Conservation (phyloP, 1,140 invertebrate species). For the Pomacea maculata region DNA sequence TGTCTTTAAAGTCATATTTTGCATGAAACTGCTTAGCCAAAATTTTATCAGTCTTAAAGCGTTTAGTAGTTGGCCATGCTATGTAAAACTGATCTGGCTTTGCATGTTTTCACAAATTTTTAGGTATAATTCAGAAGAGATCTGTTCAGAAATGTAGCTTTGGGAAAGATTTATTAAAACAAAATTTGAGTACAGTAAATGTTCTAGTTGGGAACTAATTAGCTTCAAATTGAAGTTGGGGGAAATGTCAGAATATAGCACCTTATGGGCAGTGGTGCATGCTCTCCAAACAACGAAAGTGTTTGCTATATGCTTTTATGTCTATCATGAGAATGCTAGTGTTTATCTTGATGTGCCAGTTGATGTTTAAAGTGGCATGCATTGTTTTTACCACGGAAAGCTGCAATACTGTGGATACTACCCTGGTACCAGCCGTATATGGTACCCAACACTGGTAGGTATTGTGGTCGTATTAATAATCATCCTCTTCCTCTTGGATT, state of each 20-base stretch:
- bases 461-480: neutral
- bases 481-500: neutral
- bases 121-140: too few species aligned
- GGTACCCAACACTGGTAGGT: constrained; percentile 23
- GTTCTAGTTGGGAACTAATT: too few species aligned
- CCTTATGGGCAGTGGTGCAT: too few species aligned
- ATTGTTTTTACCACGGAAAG: constrained; percentile 15
- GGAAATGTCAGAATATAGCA: too few species aligned
- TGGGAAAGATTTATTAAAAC: neutral
- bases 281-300: neutral
- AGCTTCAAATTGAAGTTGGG: too few species aligned
- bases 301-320: neutral
- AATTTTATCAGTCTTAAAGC: too few species aligned
- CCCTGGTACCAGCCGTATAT: constrained; percentile 12
- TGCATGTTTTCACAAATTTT: too few species aligned
- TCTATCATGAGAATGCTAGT: neutral
- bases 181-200: too few species aligned
- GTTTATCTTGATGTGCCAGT: neutral
- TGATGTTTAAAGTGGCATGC: constrained; percentile 1
- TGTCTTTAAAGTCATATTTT: too few species aligned
- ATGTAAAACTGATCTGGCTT: too few species aligned
- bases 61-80: too few species aligned
- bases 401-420: constrained; percentile 18
- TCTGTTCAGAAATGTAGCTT: neutral
- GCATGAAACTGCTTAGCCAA: too few species aligned